These are phyloP conservation scores for Drosophila repleta DNA, from an alignment of 1,140 invertebrate species.

Conservation along the genomic window DNA sequence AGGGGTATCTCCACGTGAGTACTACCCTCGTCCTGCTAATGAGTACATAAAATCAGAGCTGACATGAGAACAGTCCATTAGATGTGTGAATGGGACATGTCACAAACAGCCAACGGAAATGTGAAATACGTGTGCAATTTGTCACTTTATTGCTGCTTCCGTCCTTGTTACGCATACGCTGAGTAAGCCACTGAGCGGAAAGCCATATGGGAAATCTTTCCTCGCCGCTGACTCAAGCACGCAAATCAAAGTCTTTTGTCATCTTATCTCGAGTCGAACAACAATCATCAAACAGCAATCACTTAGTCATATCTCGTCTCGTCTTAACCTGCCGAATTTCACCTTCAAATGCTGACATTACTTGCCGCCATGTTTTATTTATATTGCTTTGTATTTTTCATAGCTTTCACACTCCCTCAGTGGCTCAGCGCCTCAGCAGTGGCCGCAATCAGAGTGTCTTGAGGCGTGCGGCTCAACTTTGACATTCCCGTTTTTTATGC, in stretches of 20 bases:
- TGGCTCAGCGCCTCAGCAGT: too few relatives aligned
- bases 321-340: constrained; percentile 19
- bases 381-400: constrained; percentile 39
- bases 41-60: constrained; percentile 6
- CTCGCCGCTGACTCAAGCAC: neutral
- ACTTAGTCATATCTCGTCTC: constrained; percentile 16
- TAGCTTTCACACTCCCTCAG: constrained; percentile 46
- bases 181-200: constrained; percentile 6
- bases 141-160: constrained; percentile 25
- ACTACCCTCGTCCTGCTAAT: neutral
- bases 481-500: constrained; percentile 53
- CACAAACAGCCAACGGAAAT: constrained; percentile 31
- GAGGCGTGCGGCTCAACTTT: constrained; percentile 38
- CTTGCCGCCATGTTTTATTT: constrained; percentile 52
- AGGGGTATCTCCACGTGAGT: neutral
- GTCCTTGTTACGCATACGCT: constrained; percentile 28
- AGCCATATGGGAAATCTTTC: constrained; percentile 27
- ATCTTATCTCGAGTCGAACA: neutral
- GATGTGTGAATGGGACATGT: constrained; percentile 14
- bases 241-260: constrained; percentile 36
- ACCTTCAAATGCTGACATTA: constrained; percentile 13
- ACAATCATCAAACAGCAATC: constrained; percentile 29
- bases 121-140: constrained; percentile 33
- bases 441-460: constrained; percentile 54
- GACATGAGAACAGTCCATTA: constrained; percentile 16